A percentile compares a stretch with the other conserved stretches of the same genome.
Evolutionary conservation across 2,888 invertebrate species (phyloP).

Genomic region (Thecocarcelia acutangulata): DNA sequence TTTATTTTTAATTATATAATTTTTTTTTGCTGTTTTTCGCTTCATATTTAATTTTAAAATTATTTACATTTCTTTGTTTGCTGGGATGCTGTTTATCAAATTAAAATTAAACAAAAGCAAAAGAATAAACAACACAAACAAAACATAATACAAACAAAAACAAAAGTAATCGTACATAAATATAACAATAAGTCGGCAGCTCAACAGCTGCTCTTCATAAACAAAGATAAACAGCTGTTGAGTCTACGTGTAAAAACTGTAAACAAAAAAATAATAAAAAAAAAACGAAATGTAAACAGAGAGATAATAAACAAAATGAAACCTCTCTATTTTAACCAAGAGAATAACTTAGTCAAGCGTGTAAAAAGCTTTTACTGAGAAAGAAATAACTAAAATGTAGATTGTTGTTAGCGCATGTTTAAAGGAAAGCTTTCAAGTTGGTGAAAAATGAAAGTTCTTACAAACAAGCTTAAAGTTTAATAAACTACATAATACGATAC

Average conservation of each 20-base stretch:
- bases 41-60: not conserved
- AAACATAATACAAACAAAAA: slow-evolving; percentile 34
- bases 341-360: not conserved
- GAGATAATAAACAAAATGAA: slow-evolving; percentile 15
- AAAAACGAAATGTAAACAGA: slow-evolving; percentile 57
- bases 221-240: slow-evolving; percentile 53
- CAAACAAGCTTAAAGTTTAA: slow-evolving; percentile 10
- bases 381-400: not conserved
- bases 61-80: not conserved
- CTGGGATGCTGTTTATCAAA: slow-evolving; percentile 29
- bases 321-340: not conserved
- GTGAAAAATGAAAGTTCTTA: slow-evolving; percentile 5
- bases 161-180: slow-evolving; percentile 7
- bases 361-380: slow-evolving; percentile 19
- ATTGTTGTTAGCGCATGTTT: not conserved
- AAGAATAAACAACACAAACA: slow-evolving; percentile 24
- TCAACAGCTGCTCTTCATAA: slow-evolving; percentile 47
- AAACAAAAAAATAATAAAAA: slow-evolving; percentile 46
- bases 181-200: slow-evolving; percentile 17
- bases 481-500: slow-evolving; percentile 9
- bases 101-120: slow-evolving; percentile 6
- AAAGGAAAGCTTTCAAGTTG: slow-evolving; percentile 32
- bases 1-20: too few relatives aligned
- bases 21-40: too few relatives aligned
- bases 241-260: slow-evolving; percentile 39